phyloP scores from a whole-genome alignment of 2,113 vertebrate genomes.

The Antigone vipio region DNA sequence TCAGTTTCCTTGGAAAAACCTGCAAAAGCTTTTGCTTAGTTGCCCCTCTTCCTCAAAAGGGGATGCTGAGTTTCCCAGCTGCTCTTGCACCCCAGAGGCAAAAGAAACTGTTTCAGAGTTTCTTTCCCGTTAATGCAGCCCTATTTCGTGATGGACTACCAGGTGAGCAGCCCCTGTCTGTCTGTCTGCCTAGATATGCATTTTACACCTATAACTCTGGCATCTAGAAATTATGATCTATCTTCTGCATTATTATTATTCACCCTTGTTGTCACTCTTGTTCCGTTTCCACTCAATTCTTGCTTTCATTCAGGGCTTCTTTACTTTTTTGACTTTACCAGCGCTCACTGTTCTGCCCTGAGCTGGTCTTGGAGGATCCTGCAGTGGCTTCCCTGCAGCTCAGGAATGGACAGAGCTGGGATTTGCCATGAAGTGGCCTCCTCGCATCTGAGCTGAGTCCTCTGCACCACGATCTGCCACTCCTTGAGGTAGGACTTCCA shows the following conservation, averaged over 20 bases:
- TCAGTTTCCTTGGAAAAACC: neutral
- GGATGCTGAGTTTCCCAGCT: neutral
- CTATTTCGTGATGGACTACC: neutral
- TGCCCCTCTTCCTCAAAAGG: neutral
- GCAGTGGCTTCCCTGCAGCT: neutral
- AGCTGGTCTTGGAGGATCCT: neutral
- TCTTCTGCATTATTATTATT: neutral
- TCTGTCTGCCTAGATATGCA: neutral
- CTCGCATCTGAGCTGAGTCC: fast-evolving
- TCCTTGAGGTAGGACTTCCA: neutral
- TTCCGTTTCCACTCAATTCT: neutral
- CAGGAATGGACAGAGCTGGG: neutral
- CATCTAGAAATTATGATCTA: neutral
- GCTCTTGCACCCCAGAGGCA: neutral
- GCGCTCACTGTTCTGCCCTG: neutral
- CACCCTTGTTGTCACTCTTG: neutral
- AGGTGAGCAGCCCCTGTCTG: neutral
- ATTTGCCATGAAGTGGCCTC: neutral
- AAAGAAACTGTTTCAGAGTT: neutral
- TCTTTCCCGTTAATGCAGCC: neutral
- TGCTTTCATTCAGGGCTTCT: neutral
- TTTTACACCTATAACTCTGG: neutral
- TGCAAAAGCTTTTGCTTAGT: neutral
- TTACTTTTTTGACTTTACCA: neutral
- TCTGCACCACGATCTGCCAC: fast-evolving